These are phyloP conservation scores for Lepeophtheirus salmonis DNA, from an alignment of 1,140 invertebrate genomes.

Conservation along the genomic window DNA sequence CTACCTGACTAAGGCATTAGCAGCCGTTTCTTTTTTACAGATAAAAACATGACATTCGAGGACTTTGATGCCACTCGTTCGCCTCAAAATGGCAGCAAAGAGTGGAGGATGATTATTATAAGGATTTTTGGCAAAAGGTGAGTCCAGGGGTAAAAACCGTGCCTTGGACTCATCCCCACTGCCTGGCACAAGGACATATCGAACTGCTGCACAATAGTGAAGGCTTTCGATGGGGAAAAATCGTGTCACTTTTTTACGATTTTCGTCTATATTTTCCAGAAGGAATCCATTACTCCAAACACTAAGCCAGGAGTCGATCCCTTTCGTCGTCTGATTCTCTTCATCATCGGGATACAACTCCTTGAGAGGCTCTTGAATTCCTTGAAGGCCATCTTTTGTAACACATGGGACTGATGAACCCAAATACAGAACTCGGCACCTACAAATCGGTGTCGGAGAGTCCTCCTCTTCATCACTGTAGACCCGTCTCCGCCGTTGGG, in stretches of 20 bases:
- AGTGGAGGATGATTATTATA: conserved; percentile 74
- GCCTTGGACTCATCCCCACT: conserved; percentile 34
- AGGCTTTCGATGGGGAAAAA: conserved; percentile 93
- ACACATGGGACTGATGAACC: conserved; percentile 91
- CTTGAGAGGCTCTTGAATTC: conserved; percentile 86
- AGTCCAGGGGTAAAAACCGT: conserved; percentile 85
- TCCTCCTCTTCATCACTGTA: no score
- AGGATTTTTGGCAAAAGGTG: conserved; percentile 73
- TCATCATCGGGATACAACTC: conserved; percentile 89
- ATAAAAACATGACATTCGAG: conserved; percentile 98
- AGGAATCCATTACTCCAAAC: conserved; percentile 92
- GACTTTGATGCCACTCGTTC: conserved; percentile 94
- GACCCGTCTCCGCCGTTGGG: no score
- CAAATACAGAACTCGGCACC: conserved; percentile 90
- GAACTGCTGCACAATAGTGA: conserved; percentile 91
- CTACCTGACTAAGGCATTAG: conserved; percentile 63
- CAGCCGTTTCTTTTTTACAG: conserved; percentile 81
- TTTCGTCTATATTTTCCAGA: conserved; percentile 88
- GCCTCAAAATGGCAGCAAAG: conserved; percentile 82
- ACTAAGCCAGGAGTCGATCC: conserved; percentile 90
- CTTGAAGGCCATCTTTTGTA: conserved; percentile 89
- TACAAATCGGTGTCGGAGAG: conserved; percentile 60
- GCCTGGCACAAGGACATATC: conserved; percentile 46
- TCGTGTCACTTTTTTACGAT: conserved; percentile 74
- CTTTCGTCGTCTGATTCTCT: conserved; percentile 51